Evolutionary conservation across 2,888 invertebrate species (phyloP).

Genomic region (Ectobius pallidus): DNA sequence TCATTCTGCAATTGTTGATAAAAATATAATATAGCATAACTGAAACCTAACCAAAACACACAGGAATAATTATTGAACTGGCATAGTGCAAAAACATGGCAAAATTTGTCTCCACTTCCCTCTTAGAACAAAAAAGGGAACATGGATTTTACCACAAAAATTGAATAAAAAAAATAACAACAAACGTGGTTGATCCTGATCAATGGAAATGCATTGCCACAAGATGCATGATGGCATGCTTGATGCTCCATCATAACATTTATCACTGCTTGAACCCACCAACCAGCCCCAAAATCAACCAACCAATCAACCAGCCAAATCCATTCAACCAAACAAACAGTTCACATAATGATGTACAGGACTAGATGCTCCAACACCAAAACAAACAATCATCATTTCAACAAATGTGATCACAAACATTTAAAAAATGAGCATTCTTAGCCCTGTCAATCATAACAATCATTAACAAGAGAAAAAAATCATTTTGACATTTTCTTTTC

Average conservation of each 20-base stretch:
- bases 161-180: neutral
- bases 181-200: neutral
- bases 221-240: slow-evolving; percentile 24
- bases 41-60: no score
- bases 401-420: neutral
- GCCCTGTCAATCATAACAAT: slow-evolving; percentile 25
- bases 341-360: slow-evolving; percentile 26
- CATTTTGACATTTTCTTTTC: slow-evolving; percentile 18
- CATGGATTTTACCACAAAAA: neutral
- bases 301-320: slow-evolving; percentile 13
- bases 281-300: slow-evolving; percentile 1
- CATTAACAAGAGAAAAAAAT: slow-evolving; percentile 17
- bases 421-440: slow-evolving; percentile 8
- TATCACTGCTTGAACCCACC: slow-evolving; percentile 11
- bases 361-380: slow-evolving; percentile 29
- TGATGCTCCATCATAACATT: neutral
- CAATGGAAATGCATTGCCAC: slow-evolving; percentile 21
- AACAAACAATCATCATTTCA: slow-evolving; percentile 8
- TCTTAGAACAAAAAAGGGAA: neutral
- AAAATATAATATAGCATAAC: no score
- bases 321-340: neutral
- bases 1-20: no score
- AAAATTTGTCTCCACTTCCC: neutral
- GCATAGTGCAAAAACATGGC: neutral
- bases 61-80: slow-evolving; percentile 14